These are phyloP conservation scores for Lampropteryx suffumata DNA, from an alignment of 2,888 invertebrate genomes.

Conservation along the genomic window DNA sequence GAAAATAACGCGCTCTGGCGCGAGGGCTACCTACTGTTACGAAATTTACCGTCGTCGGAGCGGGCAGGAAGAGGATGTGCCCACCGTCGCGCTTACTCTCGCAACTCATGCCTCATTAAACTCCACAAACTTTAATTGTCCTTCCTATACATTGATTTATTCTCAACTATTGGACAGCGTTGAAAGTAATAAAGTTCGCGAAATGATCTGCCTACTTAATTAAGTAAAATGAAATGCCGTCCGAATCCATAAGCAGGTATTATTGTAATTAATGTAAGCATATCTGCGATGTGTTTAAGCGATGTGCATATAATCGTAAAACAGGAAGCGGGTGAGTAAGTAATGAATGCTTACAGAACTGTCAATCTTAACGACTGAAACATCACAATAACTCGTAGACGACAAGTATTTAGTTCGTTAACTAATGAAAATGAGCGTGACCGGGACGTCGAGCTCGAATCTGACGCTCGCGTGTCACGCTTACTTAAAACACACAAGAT, in stretches of 20 bases:
- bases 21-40: conserved; percentile 68
- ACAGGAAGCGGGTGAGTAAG: conserved; percentile 6
- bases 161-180: conserved; percentile 5
- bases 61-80: conserved; percentile 74
- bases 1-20: conserved; percentile 70
- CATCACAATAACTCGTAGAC: conserved; percentile 39
- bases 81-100: conserved; percentile 41
- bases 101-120: conserved; percentile 43
- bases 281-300: background rate
- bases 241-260: background rate
- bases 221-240: background rate
- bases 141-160: conserved; percentile 14
- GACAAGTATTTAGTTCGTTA: conserved; percentile 53
- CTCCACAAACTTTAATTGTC: conserved; percentile 26
- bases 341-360: conserved; percentile 17
- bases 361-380: conserved; percentile 33
- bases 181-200: background rate
- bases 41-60: conserved; percentile 56
- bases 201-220: background rate
- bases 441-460: conserved; percentile 45
- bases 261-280: conserved; percentile 6
- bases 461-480: conserved; percentile 45
- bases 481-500: conserved; percentile 34
- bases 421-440: conserved; percentile 69
- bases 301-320: conserved; percentile 13